Base-by-base conservation (phyloP, 2,797 vertebrate genomes). In the Manis pentadactyla region DNA sequence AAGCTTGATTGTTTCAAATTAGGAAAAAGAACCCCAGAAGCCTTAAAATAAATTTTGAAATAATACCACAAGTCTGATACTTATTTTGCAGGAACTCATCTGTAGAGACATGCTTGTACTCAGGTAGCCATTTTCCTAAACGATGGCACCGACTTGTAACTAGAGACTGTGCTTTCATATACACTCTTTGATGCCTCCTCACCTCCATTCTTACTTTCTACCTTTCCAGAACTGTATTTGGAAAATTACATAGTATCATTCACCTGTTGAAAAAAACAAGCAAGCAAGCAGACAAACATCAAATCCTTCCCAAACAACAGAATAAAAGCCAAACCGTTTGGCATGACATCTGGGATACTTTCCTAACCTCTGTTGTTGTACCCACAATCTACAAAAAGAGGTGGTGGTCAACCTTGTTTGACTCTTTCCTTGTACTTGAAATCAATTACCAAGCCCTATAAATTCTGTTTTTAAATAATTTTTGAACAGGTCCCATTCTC, bases 1-100 rank as follows among this genome's bases (percentile, higher is more conserved):
- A 86, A 96, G 88, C 78, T 69, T 97, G 97, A 97, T 97, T 98
- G 73, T 95, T 96, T 93, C n/a, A 93, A 95, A 95, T 91, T 79
- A 94, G 68, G 34, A 37, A 46, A 68, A 51, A 74, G 29, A 95
- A 71, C 0, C 1, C 4, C 29, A 81, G 27, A 93, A 92, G 82
- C 25, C 87, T 96, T 97, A 96, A 96, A 97, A 96, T 96, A 94
- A 87, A 51, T n/a, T 90, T 94, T 77, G 59, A 93, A 96, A 92
- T 64, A 95, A 90, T 55, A 61, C 17, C 10, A 57, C 14, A 84
- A 55, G 42, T 85, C 90, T 82, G 42, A 53, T 83, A 49, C 4
- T 82, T 89, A 87, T 61, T 95, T 95, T 92, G 18, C 10, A 82
- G 46, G 21, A 85, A 64, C 27, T 46, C 31, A 59, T 92, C 29